Base-by-base conservation (phyloP, 2,888 invertebrate genomes). In the Phaedon cochleariae region DNA sequence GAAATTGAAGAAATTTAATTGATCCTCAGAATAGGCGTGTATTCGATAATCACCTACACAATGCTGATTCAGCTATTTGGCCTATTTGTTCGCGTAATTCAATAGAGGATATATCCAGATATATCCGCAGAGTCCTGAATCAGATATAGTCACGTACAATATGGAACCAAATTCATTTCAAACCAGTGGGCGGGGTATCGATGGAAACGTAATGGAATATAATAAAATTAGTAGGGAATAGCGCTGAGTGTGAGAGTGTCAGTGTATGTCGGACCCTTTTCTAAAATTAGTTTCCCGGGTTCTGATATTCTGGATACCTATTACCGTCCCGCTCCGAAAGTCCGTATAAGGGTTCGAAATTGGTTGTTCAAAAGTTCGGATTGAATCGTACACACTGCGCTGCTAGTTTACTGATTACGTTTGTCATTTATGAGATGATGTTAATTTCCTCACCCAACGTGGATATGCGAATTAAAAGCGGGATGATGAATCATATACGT, bases 171-270 rank as follows among this genome's bases (percentile, higher is more conserved):
- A n/a, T n/a, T n/a, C n/a, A n/a, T n/a, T n/a, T n/a, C n/a, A n/a
- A n/a, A n/a, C n/a, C n/a, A n/a, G n/a, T n/a, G n/a, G n/a, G n/a
- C n/a, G n/a, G 31, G 57, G 58, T 20, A 57, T 59, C 59, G 59
- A 62, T 62, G 61, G 62, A 58, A 53, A 65, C 59, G 62, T 62
- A 62, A 65, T 65, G 62, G 58, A 65, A 65, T 65, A 62, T 62
- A 65, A 65, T 46, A 62, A 57, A 65, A 65, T 61, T 61, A 61
- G 57, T 61, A 10, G 34, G 2, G 12, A 10, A 12, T 10, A 34
- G 34, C 6, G 34, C 37, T 21, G 21, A 54, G 37, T 37, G n/a
- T 26, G 55, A 20, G 26, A 21, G 45, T 45, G 26, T 37, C 55
- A 26, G 17, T 18, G 45, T 57, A 2, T 26, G 22, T 45, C 10